Base-by-base conservation (phyloP, 2,113 vertebrate genomes). In the Herpailurus yagouaroundi region DNA sequence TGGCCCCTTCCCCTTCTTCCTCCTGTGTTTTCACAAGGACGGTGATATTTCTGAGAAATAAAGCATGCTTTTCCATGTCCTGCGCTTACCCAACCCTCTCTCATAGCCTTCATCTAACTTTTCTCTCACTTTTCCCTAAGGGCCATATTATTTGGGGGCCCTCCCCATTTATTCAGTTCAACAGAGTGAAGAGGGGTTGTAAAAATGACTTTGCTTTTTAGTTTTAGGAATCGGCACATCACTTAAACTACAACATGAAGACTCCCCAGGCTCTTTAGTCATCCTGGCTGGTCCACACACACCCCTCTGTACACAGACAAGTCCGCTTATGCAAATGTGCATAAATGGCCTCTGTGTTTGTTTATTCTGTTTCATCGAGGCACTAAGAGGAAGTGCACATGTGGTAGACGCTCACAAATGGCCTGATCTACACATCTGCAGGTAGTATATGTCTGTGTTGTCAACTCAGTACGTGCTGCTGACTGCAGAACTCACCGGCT, bases 101-200 rank as follows among this genome's bases (percentile, higher is more conserved):
- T 98, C 95, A 96, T 50, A 97, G 86, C 57, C 89, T 97, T 93
- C 97, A 97, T 93, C 94, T 97, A 98, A 87, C 0, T 95, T 97
- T 90, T 90, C 41, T 95, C 95, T 98, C 97, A 97, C 91, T 97
- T 97, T 87, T 68, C 33, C 2, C 55, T n/a, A 93, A 95, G 29
- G 15, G 33, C 3, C 31, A 27, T 90, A 82, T 91, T 71, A 71
- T 66, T 83, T 83, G 16, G 21, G 36, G 5, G 3, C 25, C 4
- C 12, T 89, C 71, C 86, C 83, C 38, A 91, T 25, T 76, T 81
- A 57, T 21, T 95, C 55, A 64, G 52, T 68, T 92, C 38, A 92
- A n/a, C 38, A 89, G 52, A 96, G 45, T 29, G 16, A 87, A 66
- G 66, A 66, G n/a, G 25, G 7, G 7, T 1, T 74, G 5, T 29